These are phyloP conservation scores for Alviniconcha strummeri DNA, from an alignment of 2,888 invertebrate genomes.

Conservation along the genomic window DNA sequence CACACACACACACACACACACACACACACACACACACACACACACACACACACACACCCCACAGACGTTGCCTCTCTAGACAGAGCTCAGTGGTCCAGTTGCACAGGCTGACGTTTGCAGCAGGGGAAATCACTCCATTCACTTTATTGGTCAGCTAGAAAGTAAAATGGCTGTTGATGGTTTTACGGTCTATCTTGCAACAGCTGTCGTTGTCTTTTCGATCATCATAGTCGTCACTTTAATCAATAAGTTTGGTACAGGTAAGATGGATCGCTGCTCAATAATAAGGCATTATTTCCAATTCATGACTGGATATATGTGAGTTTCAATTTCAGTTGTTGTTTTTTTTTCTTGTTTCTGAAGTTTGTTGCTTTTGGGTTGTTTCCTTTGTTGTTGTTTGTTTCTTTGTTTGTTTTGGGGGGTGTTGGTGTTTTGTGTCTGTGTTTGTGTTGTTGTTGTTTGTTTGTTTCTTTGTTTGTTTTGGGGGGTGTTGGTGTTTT, in stretches of 20 bases:
- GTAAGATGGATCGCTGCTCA: constrained; percentile 26
- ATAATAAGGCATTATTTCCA: not conserved
- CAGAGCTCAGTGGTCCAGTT: too few relatives aligned
- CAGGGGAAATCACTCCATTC: constrained; percentile 16
- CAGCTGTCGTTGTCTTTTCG: constrained; percentile 46
- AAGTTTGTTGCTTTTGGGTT: not conserved
- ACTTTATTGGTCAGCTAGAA: not conserved
- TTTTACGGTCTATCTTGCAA: constrained; percentile 50
- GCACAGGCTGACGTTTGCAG: too few relatives aligned
- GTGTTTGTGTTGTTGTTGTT: too few relatives aligned
- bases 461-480: too few relatives aligned
- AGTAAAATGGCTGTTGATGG: constrained; percentile 57
- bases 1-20: too few relatives aligned
- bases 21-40: too few relatives aligned
- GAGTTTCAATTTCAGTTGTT: not conserved
- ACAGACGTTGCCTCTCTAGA: too few relatives aligned
- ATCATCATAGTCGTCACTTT: constrained; percentile 41
- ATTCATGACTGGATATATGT: not conserved
- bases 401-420: too few relatives aligned
- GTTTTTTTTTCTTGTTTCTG: too few relatives aligned
- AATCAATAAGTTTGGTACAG: constrained; percentile 37
- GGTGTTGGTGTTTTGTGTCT: too few relatives aligned
- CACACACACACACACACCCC: too few relatives aligned
- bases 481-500: too few relatives aligned
- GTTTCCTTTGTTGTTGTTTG: not conserved